A percentile compares a stretch with the other conserved stretches of the same genome.
Conservation (phyloP, 2,797 vertebrate species). For the Bradypodion ventrale region DNA sequence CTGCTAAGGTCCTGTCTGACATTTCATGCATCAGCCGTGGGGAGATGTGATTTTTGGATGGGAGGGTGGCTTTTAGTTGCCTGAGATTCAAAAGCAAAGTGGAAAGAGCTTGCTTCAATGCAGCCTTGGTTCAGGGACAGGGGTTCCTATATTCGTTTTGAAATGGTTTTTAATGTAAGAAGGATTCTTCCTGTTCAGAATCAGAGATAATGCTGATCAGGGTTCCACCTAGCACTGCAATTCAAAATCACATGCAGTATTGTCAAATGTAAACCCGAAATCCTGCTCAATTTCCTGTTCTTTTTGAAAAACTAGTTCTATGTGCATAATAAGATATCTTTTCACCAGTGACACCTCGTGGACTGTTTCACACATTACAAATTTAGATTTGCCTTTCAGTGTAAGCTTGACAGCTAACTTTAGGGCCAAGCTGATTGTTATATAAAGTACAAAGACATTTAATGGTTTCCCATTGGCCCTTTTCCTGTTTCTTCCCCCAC, state of each 20-base stretch:
- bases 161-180: background rate
- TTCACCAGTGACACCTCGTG: background rate
- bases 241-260: background rate
- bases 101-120: conserved; percentile 51
- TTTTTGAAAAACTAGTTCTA: background rate
- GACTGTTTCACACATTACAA: background rate
- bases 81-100: conserved; percentile 46
- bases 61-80: conserved; percentile 43
- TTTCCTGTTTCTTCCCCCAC: background rate
- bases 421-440: background rate
- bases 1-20: conserved; percentile 70
- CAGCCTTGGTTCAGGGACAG: conserved; percentile 8
- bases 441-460: background rate
- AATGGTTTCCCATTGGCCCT: background rate
- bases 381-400: background rate
- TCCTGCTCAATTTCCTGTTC: background rate
- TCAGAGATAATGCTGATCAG: background rate
- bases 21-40: conserved; percentile 69
- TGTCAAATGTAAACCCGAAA: background rate
- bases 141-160: background rate
- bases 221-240: background rate
- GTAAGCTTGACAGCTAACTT: background rate
- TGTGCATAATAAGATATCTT: background rate
- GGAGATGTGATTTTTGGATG: conserved; percentile 64
- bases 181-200: background rate